Evolutionary conservation across 2,888 invertebrate species (phyloP).

Genomic region (Mesoligia furuncula): DNA sequence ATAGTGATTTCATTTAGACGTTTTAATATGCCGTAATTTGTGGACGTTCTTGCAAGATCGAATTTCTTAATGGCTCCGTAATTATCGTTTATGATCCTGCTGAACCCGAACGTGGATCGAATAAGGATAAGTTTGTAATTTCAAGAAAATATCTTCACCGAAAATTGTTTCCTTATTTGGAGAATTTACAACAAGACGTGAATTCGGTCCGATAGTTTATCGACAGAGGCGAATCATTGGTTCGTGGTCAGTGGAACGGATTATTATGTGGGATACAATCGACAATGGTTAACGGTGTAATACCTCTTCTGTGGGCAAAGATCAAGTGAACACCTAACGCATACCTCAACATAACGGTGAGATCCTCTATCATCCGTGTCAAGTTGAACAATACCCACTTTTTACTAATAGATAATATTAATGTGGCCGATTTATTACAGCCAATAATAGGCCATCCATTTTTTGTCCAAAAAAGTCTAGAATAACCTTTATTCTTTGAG

Average conservation of each 20-base stretch:
- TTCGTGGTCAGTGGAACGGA: conserved; percentile 45
- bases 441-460: conserved; percentile 47
- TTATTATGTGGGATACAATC: conserved; percentile 43
- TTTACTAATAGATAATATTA: conserved; percentile 58
- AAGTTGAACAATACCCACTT: conserved; percentile 65
- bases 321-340: conserved; percentile 58
- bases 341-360: conserved; percentile 69
- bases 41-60: conserved; percentile 37
- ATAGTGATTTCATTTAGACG: conserved; percentile 56
- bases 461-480: conserved; percentile 31
- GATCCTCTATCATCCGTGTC: conserved; percentile 62
- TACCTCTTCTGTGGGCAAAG: conserved; percentile 51
- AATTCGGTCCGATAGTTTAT: conserved; percentile 24
- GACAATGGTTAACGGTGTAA: conserved; percentile 65
- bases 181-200: conserved; percentile 24
- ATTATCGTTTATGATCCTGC: conserved; percentile 50
- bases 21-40: conserved; percentile 51
- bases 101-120: conserved; percentile 32
- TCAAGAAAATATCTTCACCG: conserved; percentile 28
- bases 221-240: conserved; percentile 31
- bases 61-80: conserved; percentile 36
- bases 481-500: conserved; percentile 55
- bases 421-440: conserved; percentile 61
- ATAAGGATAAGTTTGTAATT: conserved; percentile 32
- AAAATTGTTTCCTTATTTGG: conserved; percentile 24